These are phyloP conservation scores for Actinernus sp. DNA, from an alignment of 92 coral and sea anemone species.

Conservation along the genomic window DNA sequence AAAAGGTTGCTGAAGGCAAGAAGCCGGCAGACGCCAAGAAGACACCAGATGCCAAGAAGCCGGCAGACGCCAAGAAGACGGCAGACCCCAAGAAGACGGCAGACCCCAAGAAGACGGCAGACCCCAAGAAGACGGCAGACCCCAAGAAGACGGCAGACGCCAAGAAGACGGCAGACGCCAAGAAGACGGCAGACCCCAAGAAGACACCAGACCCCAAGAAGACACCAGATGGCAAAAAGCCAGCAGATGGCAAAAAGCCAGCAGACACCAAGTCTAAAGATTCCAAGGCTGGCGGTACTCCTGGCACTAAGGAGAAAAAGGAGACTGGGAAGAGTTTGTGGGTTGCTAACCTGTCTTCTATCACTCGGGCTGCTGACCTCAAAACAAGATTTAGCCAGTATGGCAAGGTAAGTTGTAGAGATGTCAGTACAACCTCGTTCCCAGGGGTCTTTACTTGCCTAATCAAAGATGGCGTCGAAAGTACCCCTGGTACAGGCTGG, in stretches of 20 bases:
- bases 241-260: conserved; percentile 17
- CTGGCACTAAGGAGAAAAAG: conserved; percentile 78
- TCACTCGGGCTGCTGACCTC: conserved; percentile 98
- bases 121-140: conserved; percentile 15
- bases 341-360: conserved; percentile 97
- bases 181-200: conserved; percentile 1
- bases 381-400: conserved; percentile 98
- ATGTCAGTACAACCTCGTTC: too few relatives aligned
- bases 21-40: conserved; percentile 31
- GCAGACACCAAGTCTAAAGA: conserved; percentile 48
- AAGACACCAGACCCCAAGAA: conserved; percentile 23
- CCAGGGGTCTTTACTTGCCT: too few relatives aligned
- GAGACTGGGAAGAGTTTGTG: conserved; percentile 94
- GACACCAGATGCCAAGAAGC: conserved; percentile 30
- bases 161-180: not conserved
- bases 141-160: conserved; percentile 23
- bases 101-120: conserved; percentile 67
- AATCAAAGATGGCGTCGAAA: too few relatives aligned
- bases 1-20: conserved; percentile 11
- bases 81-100: conserved; percentile 54
- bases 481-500: too few relatives aligned
- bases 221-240: conserved; percentile 31
- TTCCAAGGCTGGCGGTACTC: conserved; percentile 50
- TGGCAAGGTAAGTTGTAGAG: conserved; percentile 98
- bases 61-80: conserved; percentile 35